Conservation (phyloP, 2,113 vertebrate genomes). For the Ciconia boyciana region DNA sequence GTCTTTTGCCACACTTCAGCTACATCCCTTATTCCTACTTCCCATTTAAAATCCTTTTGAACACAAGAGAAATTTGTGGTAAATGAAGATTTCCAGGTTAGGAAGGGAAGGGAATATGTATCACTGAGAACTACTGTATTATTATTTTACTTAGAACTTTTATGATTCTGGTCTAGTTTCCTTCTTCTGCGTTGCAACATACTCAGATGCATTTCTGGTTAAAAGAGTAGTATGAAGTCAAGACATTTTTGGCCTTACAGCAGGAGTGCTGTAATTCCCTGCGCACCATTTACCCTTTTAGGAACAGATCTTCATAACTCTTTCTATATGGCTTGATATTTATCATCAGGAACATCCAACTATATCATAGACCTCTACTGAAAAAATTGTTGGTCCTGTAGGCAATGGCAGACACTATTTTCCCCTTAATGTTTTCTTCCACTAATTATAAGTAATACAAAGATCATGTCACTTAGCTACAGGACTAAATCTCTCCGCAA, state of each 20-base stretch:
- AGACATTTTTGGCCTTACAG: neutral
- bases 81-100: neutral
- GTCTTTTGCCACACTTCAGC: neutral
- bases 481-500: neutral
- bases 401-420: neutral
- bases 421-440: neutral
- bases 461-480: neutral
- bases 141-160: neutral
- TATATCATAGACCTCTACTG: neutral
- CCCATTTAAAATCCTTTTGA: neutral
- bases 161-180: neutral
- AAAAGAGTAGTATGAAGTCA: neutral
- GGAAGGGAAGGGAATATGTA: neutral
- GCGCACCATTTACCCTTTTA: neutral
- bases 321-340: neutral
- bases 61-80: neutral
- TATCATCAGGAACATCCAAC: neutral
- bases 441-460: neutral
- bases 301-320: neutral
- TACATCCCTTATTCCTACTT: neutral
- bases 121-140: neutral
- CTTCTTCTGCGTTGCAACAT: neutral
- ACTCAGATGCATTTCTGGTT: neutral
- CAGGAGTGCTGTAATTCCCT: neutral
- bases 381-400: neutral